These are phyloP conservation scores for Thalassarche chlororhynchos DNA, from an alignment of 2,113 vertebrate species.

Conservation along the genomic window DNA sequence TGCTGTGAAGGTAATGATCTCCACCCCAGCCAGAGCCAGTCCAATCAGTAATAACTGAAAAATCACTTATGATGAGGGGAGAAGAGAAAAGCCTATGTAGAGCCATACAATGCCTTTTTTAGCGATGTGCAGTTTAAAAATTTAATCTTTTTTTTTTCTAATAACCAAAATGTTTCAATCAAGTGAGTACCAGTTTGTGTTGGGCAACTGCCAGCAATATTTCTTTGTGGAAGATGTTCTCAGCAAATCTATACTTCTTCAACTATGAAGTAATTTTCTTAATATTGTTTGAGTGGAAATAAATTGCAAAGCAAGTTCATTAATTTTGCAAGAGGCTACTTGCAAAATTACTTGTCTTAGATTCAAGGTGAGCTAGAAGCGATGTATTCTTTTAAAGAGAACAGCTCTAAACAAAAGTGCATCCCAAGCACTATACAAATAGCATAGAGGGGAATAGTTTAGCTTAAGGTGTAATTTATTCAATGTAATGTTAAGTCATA, in stretches of 20 bases:
- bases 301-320: neutral
- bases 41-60: neutral
- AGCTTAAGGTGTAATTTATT: neutral
- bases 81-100: neutral
- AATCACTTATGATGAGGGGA: neutral
- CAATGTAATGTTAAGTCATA: neutral
- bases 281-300: neutral
- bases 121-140: neutral
- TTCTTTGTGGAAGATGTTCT: neutral
- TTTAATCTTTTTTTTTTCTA: neutral
- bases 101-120: neutral
- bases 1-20: neutral
- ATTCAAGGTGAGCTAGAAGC: neutral
- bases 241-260: neutral
- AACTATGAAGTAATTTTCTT: neutral
- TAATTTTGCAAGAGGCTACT: neutral
- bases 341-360: neutral
- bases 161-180: neutral
- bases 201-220: neutral
- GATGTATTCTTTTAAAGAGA: neutral
- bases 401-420: neutral
- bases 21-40: neutral
- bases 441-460: neutral
- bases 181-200: neutral
- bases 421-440: neutral